Evolutionary conservation across 2,113 vertebrate species (phyloP).

Genomic region (Dolichotis patagonum): DNA sequence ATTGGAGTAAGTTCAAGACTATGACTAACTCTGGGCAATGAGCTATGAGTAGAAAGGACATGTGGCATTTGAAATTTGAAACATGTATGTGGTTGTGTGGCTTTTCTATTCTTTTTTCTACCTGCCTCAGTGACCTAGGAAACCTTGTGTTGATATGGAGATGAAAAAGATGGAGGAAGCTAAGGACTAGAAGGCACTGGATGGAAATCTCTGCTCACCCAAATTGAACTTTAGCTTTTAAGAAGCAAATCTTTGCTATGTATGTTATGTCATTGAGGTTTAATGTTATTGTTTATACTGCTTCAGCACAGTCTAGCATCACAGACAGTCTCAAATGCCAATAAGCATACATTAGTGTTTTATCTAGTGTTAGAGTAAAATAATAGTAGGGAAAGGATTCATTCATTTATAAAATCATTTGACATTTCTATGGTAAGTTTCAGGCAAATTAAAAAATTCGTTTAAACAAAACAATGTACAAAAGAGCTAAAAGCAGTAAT

Average conservation of each 20-base stretch:
- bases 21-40: constrained; percentile 28
- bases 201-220: not conserved
- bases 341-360: not conserved
- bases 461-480: not conserved
- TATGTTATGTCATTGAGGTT: not conserved
- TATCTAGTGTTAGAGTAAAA: not conserved
- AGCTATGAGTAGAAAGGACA: not conserved
- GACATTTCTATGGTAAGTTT: not conserved
- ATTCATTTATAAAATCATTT: not conserved
- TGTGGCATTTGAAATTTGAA: not conserved
- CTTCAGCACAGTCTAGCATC: not conserved
- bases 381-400: not conserved
- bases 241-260: not conserved
- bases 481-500: not conserved
- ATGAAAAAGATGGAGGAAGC: not conserved
- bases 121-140: not conserved
- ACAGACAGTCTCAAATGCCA: not conserved
- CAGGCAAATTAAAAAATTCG: not conserved
- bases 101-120: not conserved
- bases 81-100: not conserved
- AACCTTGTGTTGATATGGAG: not conserved
- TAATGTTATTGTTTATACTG: not conserved
- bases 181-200: not conserved
- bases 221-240: not conserved
- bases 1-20: not conserved